phyloP scores from a whole-genome alignment of 1,140 invertebrate genomes.

The Cyclina sinensis region DNA sequence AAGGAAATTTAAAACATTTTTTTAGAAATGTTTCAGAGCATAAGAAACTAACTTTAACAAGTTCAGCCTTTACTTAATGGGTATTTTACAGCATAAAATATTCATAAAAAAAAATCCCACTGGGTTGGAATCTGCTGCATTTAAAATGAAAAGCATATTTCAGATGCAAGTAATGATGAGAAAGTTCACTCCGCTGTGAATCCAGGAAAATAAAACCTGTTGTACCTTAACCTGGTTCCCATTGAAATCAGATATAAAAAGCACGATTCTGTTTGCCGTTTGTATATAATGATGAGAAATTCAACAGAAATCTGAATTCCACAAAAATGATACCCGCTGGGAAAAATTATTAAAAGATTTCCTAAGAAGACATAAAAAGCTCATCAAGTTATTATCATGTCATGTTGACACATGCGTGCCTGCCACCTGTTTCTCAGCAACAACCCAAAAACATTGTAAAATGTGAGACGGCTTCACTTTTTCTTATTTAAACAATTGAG shows the following conservation, averaged over 20 bases:
- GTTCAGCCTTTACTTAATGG: too few species aligned
- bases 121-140: neutral
- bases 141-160: conserved; percentile 1
- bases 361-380: neutral
- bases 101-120: too few species aligned
- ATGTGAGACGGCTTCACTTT: too few species aligned
- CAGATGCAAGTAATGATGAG: neutral
- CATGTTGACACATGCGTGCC: conserved; percentile 24
- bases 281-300: neutral
- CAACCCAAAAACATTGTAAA: too few species aligned
- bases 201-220: conserved; percentile 2
- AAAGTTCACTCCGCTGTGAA: neutral
- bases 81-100: too few species aligned
- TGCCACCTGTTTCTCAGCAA: conserved; percentile 29
- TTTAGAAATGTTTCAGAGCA: too few species aligned
- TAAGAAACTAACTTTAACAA: too few species aligned
- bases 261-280: neutral
- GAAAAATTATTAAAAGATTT: neutral
- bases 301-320: neutral
- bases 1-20: too few species aligned
- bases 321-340: neutral
- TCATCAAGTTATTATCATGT: conserved; percentile 28
- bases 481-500: too few species aligned
- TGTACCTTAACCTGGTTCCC: neutral
- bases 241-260: neutral